These are phyloP conservation scores for Ptychochromis oligacanthus DNA, from an alignment of 2,113 vertebrate species.

Conservation along the genomic window DNA sequence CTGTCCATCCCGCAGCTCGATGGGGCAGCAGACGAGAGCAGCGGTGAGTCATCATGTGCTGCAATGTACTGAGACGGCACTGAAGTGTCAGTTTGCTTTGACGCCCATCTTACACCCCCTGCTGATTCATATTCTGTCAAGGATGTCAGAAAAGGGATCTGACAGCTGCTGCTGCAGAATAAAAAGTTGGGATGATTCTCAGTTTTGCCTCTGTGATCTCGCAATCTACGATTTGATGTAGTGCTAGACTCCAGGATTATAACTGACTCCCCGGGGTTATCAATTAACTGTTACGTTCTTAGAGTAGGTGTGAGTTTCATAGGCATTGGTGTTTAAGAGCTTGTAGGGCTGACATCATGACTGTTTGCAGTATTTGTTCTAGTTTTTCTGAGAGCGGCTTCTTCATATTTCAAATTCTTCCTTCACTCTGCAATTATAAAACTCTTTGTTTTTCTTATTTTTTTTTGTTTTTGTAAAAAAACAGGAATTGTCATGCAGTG, in stretches of 20 bases:
- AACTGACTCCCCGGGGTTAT: conserved; percentile 3
- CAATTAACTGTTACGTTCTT: not conserved
- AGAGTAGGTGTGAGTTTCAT: not conserved
- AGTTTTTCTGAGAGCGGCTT: too few relatives aligned
- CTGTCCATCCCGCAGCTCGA: conserved; percentile 97
- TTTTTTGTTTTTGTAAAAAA: too few relatives aligned
- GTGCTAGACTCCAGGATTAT: not conserved
- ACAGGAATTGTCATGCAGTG: too few relatives aligned
- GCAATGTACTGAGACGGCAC: not conserved
- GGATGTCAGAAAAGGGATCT: conserved; percentile 2
- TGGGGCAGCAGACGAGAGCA: conserved; percentile 96
- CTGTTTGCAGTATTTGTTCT: too few relatives aligned
- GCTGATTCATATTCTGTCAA: conserved; percentile 19
- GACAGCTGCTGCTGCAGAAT: not conserved
- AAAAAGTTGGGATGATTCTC: not conserved
- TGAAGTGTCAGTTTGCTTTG: conserved; percentile 29
- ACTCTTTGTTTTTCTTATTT: too few relatives aligned
- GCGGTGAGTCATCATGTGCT: conserved; percentile 81
- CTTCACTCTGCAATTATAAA: too few relatives aligned
- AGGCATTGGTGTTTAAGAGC: too few relatives aligned
- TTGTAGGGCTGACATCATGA: too few relatives aligned
- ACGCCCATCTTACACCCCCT: not conserved
- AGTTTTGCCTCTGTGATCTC: not conserved
- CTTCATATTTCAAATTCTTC: too few relatives aligned
- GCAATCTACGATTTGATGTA: not conserved